Evolutionary conservation across 2,797 vertebrate species (phyloP).

Genomic region (Rhinoraja longicauda): DNA sequence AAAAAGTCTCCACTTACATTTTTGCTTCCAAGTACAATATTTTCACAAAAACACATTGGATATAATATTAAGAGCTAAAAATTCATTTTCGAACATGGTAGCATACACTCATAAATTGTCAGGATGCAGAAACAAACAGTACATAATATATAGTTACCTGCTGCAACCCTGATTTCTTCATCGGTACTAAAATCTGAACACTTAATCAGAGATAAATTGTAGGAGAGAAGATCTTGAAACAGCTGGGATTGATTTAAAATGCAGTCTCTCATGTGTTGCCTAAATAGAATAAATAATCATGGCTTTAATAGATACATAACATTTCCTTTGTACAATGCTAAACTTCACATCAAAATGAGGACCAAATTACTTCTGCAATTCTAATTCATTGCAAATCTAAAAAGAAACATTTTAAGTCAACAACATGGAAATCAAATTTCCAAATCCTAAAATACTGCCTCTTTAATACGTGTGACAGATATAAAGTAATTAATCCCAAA

Average conservation of each 20-base stretch:
- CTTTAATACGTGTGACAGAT: too few relatives aligned
- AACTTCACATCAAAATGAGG: not conserved
- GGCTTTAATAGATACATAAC: not conserved
- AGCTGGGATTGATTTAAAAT: slow-evolving; percentile 76
- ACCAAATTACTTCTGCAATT: too few relatives aligned
- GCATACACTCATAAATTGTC: not conserved
- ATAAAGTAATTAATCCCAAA: not conserved
- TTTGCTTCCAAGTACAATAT: not conserved
- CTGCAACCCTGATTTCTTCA: slow-evolving; percentile 69
- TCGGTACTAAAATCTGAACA: slow-evolving; percentile 73
- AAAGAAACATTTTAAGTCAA: not conserved
- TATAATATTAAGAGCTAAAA: not conserved
- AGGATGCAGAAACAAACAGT: not conserved
- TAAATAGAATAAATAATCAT: slow-evolving; percentile 51
- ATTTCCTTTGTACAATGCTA: too few relatives aligned
- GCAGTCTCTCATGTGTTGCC: slow-evolving; percentile 94
- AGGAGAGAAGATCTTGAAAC: slow-evolving; percentile 89
- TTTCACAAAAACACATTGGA: not conserved
- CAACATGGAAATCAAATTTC: not conserved
- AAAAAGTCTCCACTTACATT: not conserved
- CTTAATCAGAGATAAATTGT: slow-evolving; percentile 80
- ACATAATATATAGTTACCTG: slow-evolving; percentile 61
- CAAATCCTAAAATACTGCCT: not conserved
- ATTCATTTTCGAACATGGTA: too few relatives aligned
- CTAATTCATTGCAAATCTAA: not conserved